A percentile compares a stretch with the other conserved stretches of the same genome.
These are phyloP conservation scores for Rhizoglyphus robini DNA, from an alignment of 1,140 invertebrate species.

Conservation along the genomic window DNA sequence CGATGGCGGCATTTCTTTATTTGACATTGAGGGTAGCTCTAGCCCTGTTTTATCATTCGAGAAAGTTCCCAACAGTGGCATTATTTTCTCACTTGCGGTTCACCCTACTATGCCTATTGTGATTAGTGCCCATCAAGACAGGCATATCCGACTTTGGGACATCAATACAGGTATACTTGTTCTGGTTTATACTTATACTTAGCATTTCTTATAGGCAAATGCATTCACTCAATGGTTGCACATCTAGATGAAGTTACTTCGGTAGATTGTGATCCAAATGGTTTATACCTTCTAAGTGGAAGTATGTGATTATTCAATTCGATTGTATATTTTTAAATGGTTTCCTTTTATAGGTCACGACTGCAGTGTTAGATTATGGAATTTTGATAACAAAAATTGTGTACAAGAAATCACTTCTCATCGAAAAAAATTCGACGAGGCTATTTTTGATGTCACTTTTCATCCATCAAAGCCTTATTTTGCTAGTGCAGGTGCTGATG, in stretches of 20 bases:
- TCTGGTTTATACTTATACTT: not conserved
- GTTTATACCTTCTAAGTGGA: constrained; percentile 92
- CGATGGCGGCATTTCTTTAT: constrained; percentile 34
- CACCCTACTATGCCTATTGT: constrained; percentile 91
- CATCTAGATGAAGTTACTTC: constrained; percentile 96
- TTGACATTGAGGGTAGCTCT: constrained; percentile 64
- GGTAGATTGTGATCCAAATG: constrained; percentile 93
- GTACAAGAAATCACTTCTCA: constrained; percentile 99
- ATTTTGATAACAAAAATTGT: constrained; percentile 95
- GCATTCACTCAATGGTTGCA: constrained; percentile 94
- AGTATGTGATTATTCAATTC: constrained; percentile 43
- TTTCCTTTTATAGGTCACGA: constrained; percentile 61
- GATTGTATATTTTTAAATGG: not conserved
- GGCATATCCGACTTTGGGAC: constrained; percentile 96
- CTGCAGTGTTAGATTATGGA: constrained; percentile 97
- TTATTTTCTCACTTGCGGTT: constrained; percentile 74
- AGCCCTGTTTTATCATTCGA: constrained; percentile 16
- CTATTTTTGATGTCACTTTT: constrained; percentile 97
- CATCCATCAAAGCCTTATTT: constrained; percentile 96
- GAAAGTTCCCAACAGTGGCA: constrained; percentile 35
- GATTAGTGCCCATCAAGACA: constrained; percentile 92
- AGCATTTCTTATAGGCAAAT: constrained; percentile 46
- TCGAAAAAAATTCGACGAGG: constrained; percentile 98
- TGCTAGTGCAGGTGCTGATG: constrained; percentile 94
- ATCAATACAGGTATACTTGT: constrained; percentile 59